These are phyloP conservation scores for Labroides dimidiatus DNA, from an alignment of 2,797 vertebrate species.

Conservation along the genomic window DNA sequence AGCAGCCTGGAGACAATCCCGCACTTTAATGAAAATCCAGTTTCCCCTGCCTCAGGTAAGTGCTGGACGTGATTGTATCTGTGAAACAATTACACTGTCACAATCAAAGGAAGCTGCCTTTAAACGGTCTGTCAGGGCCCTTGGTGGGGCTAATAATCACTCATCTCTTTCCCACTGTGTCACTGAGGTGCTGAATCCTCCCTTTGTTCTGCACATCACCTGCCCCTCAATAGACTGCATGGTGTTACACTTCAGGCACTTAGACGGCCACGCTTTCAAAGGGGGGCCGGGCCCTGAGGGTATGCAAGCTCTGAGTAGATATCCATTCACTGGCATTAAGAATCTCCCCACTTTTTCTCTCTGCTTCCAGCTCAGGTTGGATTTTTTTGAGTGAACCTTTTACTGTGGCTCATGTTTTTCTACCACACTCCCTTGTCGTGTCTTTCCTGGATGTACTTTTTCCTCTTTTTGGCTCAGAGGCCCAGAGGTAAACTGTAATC, in stretches of 20 bases:
- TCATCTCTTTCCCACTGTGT: conserved; percentile 88
- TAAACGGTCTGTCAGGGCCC: conserved; percentile 86
- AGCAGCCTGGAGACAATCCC: conserved; percentile 83
- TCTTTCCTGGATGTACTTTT: conserved; percentile 34
- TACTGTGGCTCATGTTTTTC: conserved; percentile 43
- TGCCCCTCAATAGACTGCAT: conserved; percentile 87
- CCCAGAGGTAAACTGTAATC: conserved; percentile 61
- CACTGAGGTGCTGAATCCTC: conserved; percentile 84
- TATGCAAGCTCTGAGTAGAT: conserved; percentile 69
- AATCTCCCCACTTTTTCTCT: conserved; percentile 47
- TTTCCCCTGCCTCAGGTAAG: conserved; percentile 87
- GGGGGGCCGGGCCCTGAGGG: conserved; percentile 66
- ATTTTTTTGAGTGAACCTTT: conserved; percentile 47
- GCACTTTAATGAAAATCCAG: conserved; percentile 89
- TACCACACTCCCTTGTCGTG: conserved; percentile 27
- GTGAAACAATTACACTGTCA: conserved; percentile 91
- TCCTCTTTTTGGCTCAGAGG: conserved; percentile 24
- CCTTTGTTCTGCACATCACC: conserved; percentile 89
- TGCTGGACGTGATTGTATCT: conserved; percentile 86
- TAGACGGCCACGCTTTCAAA: conserved; percentile 83
- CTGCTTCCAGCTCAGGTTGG: conserved; percentile 18
- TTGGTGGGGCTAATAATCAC: conserved; percentile 86
- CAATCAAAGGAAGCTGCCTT: conserved; percentile 90
- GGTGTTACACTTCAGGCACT: conserved; percentile 87
- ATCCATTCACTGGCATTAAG: conserved; percentile 60